Evolutionary conservation across 2,888 invertebrate genomes (phyloP), one percentile per base, ranked within the genome.

Genomic region (Stenodema calcarata): DNA sequence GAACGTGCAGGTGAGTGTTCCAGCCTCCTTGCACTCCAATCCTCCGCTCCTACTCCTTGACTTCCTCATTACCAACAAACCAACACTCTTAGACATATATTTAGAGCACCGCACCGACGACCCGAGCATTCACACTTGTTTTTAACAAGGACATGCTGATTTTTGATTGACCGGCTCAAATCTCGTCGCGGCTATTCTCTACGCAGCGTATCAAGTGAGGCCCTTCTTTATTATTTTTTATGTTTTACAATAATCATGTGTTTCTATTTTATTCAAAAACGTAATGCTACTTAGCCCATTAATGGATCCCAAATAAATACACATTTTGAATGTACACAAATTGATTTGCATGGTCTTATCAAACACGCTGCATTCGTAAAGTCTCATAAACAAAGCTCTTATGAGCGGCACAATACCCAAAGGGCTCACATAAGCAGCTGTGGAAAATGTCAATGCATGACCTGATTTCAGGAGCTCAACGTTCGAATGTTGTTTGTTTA

Each of bases 131-230:
- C 62, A 16, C 12, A 23, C 62, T 62, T 62, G 23, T 12, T 23
- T 62, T 62, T 41, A 35, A 35, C 73, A 73, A n/a, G 73, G 73
- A 73, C 73, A 73, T 73, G 73, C 73, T 18, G 41, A 28, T 73
- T 30, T 73, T 73, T 18, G 30, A 30, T 41, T 73, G 73, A 73
- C 41, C 73, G 30, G 73, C 16, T 35, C 18, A 44, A 78, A 78
- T 27, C 16, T 44, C 44, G 41, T 75, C 73, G 84, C 73, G 84
- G 84, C 70, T 84, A 84, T 84, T 84, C 84, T 84, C 84, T 84
- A 84, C 84, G 84, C 84, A 73, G 84, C 84, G 27, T 84, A 70
- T 44, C 84, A 84, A 73, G 84, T 84, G 35, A 84, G 82, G 28
- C 78, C 11, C 35, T 62, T 23, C n/a, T 75, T 75, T 41, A 30